Conservation (phyloP, 2,888 invertebrate species). For the Halocaridina rubra region DNA sequence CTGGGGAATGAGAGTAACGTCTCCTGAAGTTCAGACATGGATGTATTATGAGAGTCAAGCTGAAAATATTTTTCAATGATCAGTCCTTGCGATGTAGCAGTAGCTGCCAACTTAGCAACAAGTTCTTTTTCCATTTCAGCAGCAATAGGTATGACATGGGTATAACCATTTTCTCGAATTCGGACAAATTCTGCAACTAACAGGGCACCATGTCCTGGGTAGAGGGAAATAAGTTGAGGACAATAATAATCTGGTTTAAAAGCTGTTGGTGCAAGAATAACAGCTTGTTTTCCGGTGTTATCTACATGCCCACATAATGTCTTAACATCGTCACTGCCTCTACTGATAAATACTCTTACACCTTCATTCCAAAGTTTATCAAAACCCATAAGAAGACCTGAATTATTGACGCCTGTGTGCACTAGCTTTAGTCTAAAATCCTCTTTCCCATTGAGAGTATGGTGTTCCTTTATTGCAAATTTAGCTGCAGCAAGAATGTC, state of each 20-base stretch:
- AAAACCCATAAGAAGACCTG: neutral
- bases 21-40: neutral
- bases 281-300: neutral
- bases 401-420: neutral
- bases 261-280: constrained; percentile 10
- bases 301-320: constrained; percentile 14
- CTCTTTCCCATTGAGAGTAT: too few relatives aligned
- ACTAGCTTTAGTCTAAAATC: neutral
- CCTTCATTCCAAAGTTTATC: constrained; percentile 30
- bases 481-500: constrained; percentile 3
- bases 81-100: neutral
- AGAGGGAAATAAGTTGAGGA: neutral
- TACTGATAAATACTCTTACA: constrained; percentile 13
- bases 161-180: neutral
- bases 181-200: neutral
- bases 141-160: constrained; percentile 12
- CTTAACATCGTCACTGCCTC: neutral
- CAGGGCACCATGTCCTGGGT: constrained; percentile 14
- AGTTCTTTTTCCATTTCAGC: neutral
- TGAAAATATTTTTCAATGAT: neutral
- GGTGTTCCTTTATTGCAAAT: neutral
- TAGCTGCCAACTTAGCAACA: neutral
- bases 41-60: neutral
- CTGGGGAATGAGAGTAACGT: neutral
- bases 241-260: neutral